phyloP scores from a whole-genome alignment of 1,140 invertebrate genomes.

The Diplogasteroides magnus region DNA sequence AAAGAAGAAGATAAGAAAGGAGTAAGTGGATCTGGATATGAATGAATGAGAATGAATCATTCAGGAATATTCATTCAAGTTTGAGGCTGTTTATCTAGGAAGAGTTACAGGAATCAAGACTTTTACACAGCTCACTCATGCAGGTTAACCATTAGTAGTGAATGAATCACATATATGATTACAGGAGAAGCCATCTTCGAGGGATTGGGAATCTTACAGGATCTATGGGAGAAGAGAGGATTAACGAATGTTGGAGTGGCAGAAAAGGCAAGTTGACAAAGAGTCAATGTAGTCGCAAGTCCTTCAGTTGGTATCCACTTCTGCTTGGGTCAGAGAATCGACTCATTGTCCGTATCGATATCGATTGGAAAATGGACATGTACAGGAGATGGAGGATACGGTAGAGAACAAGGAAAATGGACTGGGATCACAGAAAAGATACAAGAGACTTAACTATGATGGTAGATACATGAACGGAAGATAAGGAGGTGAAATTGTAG shows the following conservation, averaged over 20 bases:
- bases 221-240: background rate
- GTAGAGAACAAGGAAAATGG: too few species aligned
- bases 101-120: background rate
- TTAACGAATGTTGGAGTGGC: background rate
- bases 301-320: background rate
- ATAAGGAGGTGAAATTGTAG: too few species aligned
- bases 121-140: background rate
- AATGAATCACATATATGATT: background rate
- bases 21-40: background rate
- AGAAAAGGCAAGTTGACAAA: background rate
- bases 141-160: background rate
- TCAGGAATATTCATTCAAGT: constrained; percentile 22
- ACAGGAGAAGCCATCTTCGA: constrained; percentile 16
- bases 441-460: background rate
- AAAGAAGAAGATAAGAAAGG: constrained; percentile 17
- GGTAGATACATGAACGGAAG: background rate
- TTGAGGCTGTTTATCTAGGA: constrained; percentile 15
- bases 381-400: too few species aligned
- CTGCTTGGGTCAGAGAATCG: background rate
- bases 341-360: background rate
- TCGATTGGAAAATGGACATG: too few species aligned
- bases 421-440: background rate
- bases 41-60: background rate
- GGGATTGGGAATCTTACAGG: constrained; percentile 14
- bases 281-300: background rate